These are phyloP conservation scores for Boulengeromyrus knoepffleri DNA, from an alignment of 2,113 vertebrate genomes.

Conservation along the genomic window DNA sequence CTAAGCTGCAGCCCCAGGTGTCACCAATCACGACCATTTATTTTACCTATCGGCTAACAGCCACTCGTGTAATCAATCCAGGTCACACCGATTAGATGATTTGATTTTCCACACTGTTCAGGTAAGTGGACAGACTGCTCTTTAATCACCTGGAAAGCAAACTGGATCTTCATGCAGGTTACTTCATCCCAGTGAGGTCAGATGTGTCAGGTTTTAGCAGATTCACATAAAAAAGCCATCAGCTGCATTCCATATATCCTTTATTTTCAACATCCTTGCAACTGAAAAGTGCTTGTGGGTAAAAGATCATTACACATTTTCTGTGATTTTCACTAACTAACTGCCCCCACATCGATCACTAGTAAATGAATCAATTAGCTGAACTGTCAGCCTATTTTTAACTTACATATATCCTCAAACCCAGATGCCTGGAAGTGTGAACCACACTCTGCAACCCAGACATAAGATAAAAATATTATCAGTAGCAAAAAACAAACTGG, in stretches of 20 bases:
- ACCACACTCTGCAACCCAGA: not conserved
- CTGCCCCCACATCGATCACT: not conserved
- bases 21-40: slow-evolving; percentile 23
- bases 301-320: not conserved
- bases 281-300: not conserved
- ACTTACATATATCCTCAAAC: not conserved
- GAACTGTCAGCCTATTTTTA: not conserved
- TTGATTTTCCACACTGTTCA: not conserved
- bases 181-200: not conserved
- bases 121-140: not conserved
- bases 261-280: not conserved
- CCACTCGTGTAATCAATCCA: not conserved
- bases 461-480: not conserved
- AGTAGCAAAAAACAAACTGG: not conserved
- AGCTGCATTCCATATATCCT: not conserved
- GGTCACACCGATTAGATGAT: not conserved
- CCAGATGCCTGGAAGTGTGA: not conserved
- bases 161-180: not conserved
- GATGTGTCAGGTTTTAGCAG: not conserved
- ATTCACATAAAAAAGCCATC: not conserved
- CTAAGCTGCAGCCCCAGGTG: slow-evolving; percentile 14
- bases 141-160: not conserved
- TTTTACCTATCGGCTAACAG: not conserved
- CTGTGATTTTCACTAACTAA: not conserved
- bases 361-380: not conserved